Evolutionary conservation across 2,888 invertebrate species (phyloP).

Genomic region (Folsomia manolachei): DNA sequence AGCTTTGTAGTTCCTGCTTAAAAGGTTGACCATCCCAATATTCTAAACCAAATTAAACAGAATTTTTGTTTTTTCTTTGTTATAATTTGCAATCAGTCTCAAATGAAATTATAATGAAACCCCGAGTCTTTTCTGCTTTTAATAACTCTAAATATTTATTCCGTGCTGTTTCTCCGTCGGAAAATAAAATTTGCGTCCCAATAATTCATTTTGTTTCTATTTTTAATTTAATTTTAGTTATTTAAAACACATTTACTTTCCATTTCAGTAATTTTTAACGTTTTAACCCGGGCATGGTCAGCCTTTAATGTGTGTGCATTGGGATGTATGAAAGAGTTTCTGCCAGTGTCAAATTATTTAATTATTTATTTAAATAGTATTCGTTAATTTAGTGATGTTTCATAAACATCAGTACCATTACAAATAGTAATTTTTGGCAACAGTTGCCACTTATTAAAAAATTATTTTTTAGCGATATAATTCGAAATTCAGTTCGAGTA

Average conservation of each 20-base stretch:
- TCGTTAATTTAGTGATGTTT: no score
- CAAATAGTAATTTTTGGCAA: no score
- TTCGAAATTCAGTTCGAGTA: not conserved
- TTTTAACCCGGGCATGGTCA: not conserved
- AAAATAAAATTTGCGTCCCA: not conserved
- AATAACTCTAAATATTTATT: no score
- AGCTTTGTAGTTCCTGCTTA: conserved; percentile 41
- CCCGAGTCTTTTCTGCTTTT: not conserved
- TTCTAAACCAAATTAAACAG: no score
- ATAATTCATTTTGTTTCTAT: not conserved
- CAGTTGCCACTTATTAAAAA: no score
- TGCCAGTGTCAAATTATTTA: conserved; percentile 29
- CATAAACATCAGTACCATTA: not conserved
- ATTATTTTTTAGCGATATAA: not conserved
- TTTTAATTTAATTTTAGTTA: not conserved
- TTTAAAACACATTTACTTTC: not conserved
- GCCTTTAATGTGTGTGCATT: conserved; percentile 22
- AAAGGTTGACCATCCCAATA: conserved; percentile 41
- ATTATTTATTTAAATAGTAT: not conserved
- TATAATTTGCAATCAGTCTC: no score
- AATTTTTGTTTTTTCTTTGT: no score
- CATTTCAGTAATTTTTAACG: no score
- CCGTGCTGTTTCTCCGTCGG: no score
- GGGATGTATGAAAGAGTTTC: conserved; percentile 35
- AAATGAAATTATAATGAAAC: not conserved